Base-by-base conservation (phyloP, 64 coral and sea anemone species). In the Acropora yongei region DNA sequence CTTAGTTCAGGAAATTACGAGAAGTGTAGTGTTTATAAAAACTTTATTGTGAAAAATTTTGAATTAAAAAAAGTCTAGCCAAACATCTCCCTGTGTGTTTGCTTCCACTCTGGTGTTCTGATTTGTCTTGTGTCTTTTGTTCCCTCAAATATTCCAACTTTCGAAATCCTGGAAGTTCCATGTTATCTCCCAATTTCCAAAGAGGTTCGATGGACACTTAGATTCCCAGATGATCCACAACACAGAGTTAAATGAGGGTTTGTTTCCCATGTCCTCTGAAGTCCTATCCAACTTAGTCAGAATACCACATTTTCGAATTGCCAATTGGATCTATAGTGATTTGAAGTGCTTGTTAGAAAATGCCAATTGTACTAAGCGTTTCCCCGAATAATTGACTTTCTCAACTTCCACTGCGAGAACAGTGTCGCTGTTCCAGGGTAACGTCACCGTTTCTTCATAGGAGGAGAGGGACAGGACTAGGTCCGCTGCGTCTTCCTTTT, bases 41-140 rank as follows among this genome's bases (percentile, higher is more conserved):
- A 30, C 30, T 30, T 30, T 30, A 30, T 0, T 30, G 30, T 30
- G 30, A 30, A 30, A 30, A 30, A 30, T 30, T 30, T 30, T 30
- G 30, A 30, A 30, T 30, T 40, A 74, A 74, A 74, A 74, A 74
- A 74, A 80, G 55, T 58, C 78, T 80, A 80, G 49, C 78, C 78
- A 60, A 41, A n/a, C 78, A 60, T 20, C 20, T 49, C 78, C 78
- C 49, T 60, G 51, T 51, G 6, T 20, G 50, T 49, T 80, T 80
- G 78, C 49, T 50, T 50, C n/a, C 49, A 51, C 78, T 80, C 78
- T 60, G 78, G 76, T 74, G n/a, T 14, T 78, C 44, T 78, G 14
- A 78, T 14, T 49, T 49, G 76, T 3, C 50, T 6, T 41, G 47
- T 50, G 47, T 78, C 76, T 78, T 47, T 49, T 78, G 76, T 78